These are phyloP conservation scores for Lutjanus erythropterus DNA, from an alignment of 2,113 vertebrate genomes.

Conservation along the genomic window DNA sequence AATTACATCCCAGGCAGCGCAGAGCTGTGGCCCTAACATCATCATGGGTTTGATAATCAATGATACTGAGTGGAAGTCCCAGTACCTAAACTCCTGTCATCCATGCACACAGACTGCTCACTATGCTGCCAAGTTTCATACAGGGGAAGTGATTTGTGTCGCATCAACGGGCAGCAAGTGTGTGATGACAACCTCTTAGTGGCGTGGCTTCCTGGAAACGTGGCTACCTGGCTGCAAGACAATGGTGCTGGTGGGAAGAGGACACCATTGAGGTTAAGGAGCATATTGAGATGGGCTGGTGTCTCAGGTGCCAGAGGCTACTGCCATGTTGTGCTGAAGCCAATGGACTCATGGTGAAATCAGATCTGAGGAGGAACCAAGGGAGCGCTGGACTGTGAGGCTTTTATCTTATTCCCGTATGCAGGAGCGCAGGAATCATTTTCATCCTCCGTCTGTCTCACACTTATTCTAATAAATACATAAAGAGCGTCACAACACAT, in stretches of 20 bases:
- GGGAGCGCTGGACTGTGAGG: slow-evolving; percentile 36
- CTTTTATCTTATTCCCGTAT: slow-evolving; percentile 31
- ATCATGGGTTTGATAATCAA: slow-evolving; percentile 74
- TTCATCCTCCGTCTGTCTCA: slow-evolving; percentile 28
- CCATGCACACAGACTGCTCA: slow-evolving; percentile 45
- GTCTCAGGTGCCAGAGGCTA: slow-evolving; percentile 63
- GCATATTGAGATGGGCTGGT: slow-evolving; percentile 34
- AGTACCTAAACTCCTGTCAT: slow-evolving; percentile 45
- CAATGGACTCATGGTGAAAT: slow-evolving; percentile 42
- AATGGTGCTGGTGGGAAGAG: slow-evolving; percentile 43
- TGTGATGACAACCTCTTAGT: slow-evolving; percentile 62
- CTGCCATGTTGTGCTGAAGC: slow-evolving; percentile 32
- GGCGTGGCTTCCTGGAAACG: slow-evolving; percentile 51
- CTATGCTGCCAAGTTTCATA: slow-evolving; percentile 65
- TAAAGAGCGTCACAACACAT: slow-evolving; percentile 43
- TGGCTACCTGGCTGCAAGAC: slow-evolving; percentile 56
- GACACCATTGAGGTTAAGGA: slow-evolving; percentile 52
- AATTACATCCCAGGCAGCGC: slow-evolving; percentile 75
- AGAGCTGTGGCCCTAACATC: slow-evolving; percentile 57
- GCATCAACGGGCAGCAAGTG: slow-evolving; percentile 67
- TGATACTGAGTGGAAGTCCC: slow-evolving; percentile 55
- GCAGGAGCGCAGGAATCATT: slow-evolving; percentile 13
- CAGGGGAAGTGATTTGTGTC: slow-evolving; percentile 72
- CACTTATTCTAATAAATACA: slow-evolving; percentile 17
- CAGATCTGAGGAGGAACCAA: slow-evolving; percentile 36